Percentiles rank a stretch among this genome's conserved stretches.
Conservation (phyloP, 1,140 invertebrate genomes). For the Lordiphosa stackelbergi region DNA sequence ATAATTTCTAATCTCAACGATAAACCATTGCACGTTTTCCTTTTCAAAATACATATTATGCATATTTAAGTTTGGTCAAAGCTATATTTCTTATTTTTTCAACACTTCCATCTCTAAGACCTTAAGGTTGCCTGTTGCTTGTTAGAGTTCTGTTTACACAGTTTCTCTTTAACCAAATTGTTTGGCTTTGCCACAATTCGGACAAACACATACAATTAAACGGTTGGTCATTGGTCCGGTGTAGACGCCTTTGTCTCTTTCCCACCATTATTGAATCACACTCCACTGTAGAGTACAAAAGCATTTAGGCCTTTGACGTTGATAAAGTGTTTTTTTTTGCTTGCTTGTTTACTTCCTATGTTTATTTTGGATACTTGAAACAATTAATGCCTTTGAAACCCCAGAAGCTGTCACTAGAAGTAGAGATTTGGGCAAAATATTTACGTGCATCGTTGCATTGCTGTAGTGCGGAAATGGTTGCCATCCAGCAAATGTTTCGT, state of each 20-base stretch:
- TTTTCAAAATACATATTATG: too few species aligned
- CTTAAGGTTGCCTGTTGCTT: conserved; percentile 5
- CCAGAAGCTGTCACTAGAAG: conserved; percentile 25
- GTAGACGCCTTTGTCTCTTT: conserved; percentile 7
- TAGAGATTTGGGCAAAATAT: conserved; percentile 11
- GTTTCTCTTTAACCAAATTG: conserved; percentile 44
- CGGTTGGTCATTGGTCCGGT: conserved; percentile 25
- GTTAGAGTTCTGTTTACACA: conserved; percentile 39
- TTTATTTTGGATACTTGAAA: conserved; percentile 37
- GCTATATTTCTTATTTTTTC: neutral
- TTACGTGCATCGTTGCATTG: conserved; percentile 41
- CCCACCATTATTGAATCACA: conserved; percentile 34
- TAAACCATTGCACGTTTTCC: too few species aligned
- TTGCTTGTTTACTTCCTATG: conserved; percentile 46
- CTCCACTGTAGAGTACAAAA: conserved; percentile 32
- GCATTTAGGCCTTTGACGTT: conserved; percentile 60
- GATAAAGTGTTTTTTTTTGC: conserved; percentile 56
- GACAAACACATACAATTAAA: conserved; percentile 52
- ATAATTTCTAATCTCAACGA: too few species aligned
- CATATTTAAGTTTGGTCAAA: neutral
- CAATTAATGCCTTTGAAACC: conserved; percentile 38
- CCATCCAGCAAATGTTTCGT: conserved; percentile 19
- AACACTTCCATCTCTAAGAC: conserved; percentile 38
- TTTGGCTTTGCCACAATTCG: conserved; percentile 26
- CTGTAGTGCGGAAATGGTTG: conserved; percentile 29